Conservation (phyloP, 2,113 vertebrate species). For the Atherinomorus stipes region DNA sequence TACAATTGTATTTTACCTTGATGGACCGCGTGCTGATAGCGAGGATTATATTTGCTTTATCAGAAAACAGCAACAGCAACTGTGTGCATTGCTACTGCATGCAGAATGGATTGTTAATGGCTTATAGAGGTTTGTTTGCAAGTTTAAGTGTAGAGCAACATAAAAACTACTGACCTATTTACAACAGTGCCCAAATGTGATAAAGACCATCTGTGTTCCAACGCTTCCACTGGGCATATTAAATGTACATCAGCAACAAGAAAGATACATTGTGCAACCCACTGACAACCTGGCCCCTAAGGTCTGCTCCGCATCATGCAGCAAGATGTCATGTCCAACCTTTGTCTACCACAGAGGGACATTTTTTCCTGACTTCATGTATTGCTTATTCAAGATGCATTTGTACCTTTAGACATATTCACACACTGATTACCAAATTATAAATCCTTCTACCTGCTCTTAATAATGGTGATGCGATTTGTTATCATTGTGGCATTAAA, state of each 20-base stretch:
- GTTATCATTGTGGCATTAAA: constrained; percentile 6
- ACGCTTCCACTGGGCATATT: constrained; percentile 8
- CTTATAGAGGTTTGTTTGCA: constrained; percentile 21
- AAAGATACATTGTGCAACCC: constrained; percentile 22
- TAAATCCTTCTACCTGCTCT: neutral
- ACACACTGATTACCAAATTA: neutral
- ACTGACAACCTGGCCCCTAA: constrained; percentile 35
- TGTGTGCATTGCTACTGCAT: neutral
- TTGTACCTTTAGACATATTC: neutral
- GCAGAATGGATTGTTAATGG: neutral
- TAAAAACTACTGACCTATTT: constrained; percentile 59
- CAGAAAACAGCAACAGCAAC: constrained; percentile 10
- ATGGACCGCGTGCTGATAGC: constrained; percentile 5
- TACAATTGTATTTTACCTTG: constrained; percentile 26
- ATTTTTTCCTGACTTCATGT: neutral
- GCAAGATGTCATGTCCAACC: constrained; percentile 37
- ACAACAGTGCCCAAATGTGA: constrained; percentile 3
- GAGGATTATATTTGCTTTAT: constrained; percentile 18
- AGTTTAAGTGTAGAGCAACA: constrained; percentile 16
- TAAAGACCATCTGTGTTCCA: constrained; percentile 4
- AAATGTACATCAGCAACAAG: constrained; percentile 19
- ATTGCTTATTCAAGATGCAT: constrained; percentile 8
- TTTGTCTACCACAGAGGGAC: constrained; percentile 18
- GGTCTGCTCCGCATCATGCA: constrained; percentile 44
- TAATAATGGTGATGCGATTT: constrained; percentile 11